Evolutionary conservation across 2,797 vertebrate species (phyloP), one percentile per base, ranked within the genome.

Genomic region (Mycteria americana): DNA sequence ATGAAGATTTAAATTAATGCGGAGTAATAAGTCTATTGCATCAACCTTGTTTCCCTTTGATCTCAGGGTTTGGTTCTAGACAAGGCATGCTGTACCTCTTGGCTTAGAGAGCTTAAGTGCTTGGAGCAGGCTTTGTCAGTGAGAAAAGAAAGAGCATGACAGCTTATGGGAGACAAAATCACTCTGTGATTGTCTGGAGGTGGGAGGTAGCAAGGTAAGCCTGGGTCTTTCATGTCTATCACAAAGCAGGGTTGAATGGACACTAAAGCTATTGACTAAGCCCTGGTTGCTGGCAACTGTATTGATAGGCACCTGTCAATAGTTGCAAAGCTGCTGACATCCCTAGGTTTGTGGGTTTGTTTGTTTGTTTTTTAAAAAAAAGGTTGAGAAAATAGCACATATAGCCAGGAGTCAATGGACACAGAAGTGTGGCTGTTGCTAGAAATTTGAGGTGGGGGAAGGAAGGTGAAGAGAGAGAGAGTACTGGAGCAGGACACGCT

Each of bases 241-340:
- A 68, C 24, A 21, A 62, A 80, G 30, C 18, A 28, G 56, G 13
- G 35, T 50, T 91, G 83, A 86, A 37, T 54, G 51, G 74, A 60
- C 53, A 13, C 82, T 70, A 39, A 81, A 81, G 64, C 51, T 93
- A 87, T 96, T 89, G 84, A 94, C 57, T 51, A 43, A 96, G 35
- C 54, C 48, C 37, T 89, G 65, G 64, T 46, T 93, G 84, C 64
- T 85, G 46, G 41, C 72, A 37, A 2, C 62, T 43, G 7, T 95
- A 74, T 94, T 94, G 86, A 94, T 79, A 64, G 90, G 53, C 77
- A 85, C 68, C 85, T 96, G 93, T 89, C 93, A 88, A 59, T 95
- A 93, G n/a, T 6, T 86, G 73, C 59, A 86, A 53, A 90, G 82
- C 76, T 68, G 33, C 33, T 94, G 86, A 68, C 56, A 68, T 75